These are phyloP conservation scores for Spinibarbus caldwelli DNA, from an alignment of 2,797 vertebrate genomes.

Conservation along the genomic window DNA sequence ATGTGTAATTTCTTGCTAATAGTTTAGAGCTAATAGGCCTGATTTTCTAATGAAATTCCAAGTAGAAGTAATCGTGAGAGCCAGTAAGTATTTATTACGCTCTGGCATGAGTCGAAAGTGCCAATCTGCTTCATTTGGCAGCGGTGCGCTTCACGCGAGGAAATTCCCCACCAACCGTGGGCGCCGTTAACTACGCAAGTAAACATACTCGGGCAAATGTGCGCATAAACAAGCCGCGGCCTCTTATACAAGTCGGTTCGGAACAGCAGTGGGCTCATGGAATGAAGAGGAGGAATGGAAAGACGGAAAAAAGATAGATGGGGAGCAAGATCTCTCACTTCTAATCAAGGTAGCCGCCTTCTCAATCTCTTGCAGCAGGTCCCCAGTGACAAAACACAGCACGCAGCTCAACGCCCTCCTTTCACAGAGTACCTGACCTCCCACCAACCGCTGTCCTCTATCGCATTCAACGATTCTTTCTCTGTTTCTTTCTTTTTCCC, in stretches of 20 bases:
- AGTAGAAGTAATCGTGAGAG: slow-evolving; percentile 57
- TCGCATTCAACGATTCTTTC: slow-evolving; percentile 57
- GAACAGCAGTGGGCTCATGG: slow-evolving; percentile 40
- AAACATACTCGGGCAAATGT: slow-evolving; percentile 42
- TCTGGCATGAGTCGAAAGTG: slow-evolving; percentile 56
- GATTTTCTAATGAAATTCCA: slow-evolving; percentile 61
- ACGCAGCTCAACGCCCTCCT: slow-evolving; percentile 55
- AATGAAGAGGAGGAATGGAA: slow-evolving; percentile 38
- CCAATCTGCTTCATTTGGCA: slow-evolving; percentile 63
- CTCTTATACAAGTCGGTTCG: slow-evolving; percentile 45
- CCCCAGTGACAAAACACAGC: slow-evolving; percentile 46
- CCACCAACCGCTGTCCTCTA: slow-evolving; percentile 65
- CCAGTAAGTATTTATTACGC: slow-evolving; percentile 62
- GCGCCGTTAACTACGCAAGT: slow-evolving; percentile 53
- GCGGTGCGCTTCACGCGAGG: slow-evolving; percentile 33
- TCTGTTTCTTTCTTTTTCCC: slow-evolving; percentile 8
- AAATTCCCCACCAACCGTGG: slow-evolving; percentile 59
- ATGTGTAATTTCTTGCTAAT: slow-evolving; percentile 6
- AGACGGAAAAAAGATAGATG: slow-evolving; percentile 26
- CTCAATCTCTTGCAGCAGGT: slow-evolving; percentile 58
- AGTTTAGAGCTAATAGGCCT: slow-evolving; percentile 53
- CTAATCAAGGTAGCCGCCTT: slow-evolving; percentile 75
- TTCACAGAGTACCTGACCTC: slow-evolving; percentile 70
- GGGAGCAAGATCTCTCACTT: slow-evolving; percentile 64
- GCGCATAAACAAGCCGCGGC: slow-evolving; percentile 17